Evolutionary conservation across 2,888 invertebrate genomes (phyloP).

Genomic region (Catocala fraxini): DNA sequence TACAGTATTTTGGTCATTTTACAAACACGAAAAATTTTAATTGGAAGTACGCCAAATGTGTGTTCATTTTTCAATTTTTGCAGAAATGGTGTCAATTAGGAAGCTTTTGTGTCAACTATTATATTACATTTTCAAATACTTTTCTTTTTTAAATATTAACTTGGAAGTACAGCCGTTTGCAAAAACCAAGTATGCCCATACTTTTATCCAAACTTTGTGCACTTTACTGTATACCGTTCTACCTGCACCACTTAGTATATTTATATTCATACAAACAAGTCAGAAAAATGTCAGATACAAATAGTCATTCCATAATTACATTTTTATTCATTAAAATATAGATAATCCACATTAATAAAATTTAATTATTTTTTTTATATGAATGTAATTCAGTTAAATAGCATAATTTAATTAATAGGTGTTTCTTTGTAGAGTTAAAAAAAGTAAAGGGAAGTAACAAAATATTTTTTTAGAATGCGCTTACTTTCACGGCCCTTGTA

Average conservation of each 20-base stretch:
- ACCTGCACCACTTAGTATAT: conserved; percentile 17
- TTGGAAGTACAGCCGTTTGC: conserved; percentile 42
- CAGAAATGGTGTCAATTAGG: conserved; percentile 52
- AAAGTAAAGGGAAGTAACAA: too few relatives aligned
- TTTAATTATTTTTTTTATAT: too few relatives aligned
- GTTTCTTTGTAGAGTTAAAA: too few relatives aligned
- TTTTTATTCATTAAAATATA: too few relatives aligned
- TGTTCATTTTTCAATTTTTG: conserved; percentile 24
- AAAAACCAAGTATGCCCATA: conserved; percentile 25
- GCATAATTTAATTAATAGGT: too few relatives aligned
- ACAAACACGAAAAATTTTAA: conserved; percentile 18
- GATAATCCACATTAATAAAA: too few relatives aligned
- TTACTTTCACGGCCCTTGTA: too few relatives aligned
- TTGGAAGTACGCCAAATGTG: conserved; percentile 51
- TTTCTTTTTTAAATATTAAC: conserved; percentile 19
- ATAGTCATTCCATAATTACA: too few relatives aligned
- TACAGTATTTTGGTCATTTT: conserved; percentile 4
- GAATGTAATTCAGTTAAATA: too few relatives aligned
- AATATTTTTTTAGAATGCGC: too few relatives aligned
- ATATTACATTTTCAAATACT: conserved; percentile 28
- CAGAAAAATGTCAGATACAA: too few relatives aligned
- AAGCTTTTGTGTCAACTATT: conserved; percentile 55
- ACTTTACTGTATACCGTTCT: conserved; percentile 19
- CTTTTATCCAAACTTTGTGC: conserved; percentile 40
- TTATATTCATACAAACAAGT: too few relatives aligned